Conservation (phyloP, 2,797 vertebrate species). For the Urophycis tenuis region DNA sequence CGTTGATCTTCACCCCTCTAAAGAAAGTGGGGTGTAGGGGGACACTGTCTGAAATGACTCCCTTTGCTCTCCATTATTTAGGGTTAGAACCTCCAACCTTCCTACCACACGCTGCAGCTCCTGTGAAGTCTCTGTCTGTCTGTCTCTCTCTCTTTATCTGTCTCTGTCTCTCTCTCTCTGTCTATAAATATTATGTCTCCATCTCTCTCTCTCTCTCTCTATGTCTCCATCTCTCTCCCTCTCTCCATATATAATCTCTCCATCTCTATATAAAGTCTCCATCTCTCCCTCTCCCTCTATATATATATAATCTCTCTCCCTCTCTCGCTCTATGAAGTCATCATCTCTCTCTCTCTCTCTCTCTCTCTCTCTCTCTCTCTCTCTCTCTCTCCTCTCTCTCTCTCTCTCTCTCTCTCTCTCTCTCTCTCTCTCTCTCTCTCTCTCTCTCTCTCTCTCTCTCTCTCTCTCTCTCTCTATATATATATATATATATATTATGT, state of each 20-base stretch:
- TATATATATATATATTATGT: too few species aligned
- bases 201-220: too few species aligned
- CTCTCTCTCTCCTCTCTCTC: conserved; percentile 7
- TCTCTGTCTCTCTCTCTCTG: too few species aligned
- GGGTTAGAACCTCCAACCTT: conserved; percentile 28
- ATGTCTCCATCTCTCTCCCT: too few species aligned
- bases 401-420: not conserved
- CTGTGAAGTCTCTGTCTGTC: conserved; percentile 1
- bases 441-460: conserved; percentile 11
- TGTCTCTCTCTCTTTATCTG: conserved; percentile 21
- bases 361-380: not conserved
- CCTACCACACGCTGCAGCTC: conserved; percentile 3
- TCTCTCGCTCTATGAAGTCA: too few species aligned
- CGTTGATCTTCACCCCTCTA: conserved; percentile 27
- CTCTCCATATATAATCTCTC: too few species aligned
- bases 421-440: conserved; percentile 12
- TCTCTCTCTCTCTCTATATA: too few species aligned
- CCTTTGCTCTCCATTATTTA: conserved; percentile 47
- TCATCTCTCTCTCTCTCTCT: too few species aligned
- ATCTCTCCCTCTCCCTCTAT: not conserved
- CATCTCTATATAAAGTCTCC: not conserved
- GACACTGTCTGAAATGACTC: conserved; percentile 31
- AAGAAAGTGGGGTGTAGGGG: conserved; percentile 46
- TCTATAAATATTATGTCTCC: too few species aligned
- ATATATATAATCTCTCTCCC: too few species aligned